Percentiles rank a stretch among this genome's conserved stretches.
phyloP scores from a whole-genome alignment of 2,797 vertebrate genomes.

The Zalophus californianus region DNA sequence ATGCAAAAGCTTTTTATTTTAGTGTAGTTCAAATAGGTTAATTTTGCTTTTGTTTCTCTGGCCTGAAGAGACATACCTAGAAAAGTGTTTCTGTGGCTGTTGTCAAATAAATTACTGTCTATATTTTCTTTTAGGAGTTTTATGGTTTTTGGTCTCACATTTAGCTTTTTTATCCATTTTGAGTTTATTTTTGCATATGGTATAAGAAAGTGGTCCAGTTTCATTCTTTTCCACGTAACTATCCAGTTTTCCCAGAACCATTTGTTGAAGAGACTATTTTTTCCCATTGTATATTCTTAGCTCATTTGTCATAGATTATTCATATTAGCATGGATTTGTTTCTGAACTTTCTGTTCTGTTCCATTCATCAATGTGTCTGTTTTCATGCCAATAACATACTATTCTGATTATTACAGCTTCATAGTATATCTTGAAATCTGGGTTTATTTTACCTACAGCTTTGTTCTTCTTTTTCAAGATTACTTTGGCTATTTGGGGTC shows the following conservation, averaged over 20 bases:
- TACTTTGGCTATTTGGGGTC: neutral
- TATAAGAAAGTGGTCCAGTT: neutral
- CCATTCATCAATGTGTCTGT: neutral
- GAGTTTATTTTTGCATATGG: neutral
- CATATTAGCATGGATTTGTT: neutral
- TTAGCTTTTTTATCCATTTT: neutral
- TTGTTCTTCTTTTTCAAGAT: neutral
- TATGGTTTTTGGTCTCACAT: neutral
- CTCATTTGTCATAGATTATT: neutral
- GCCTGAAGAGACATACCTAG: neutral
- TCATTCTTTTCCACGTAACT: neutral
- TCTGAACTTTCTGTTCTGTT: neutral
- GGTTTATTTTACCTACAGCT: neutral
- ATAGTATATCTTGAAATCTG: neutral
- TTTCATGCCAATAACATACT: neutral
- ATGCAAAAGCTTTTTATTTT: neutral
- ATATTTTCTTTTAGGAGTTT: neutral
- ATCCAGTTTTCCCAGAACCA: neutral
- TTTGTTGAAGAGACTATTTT: neutral
- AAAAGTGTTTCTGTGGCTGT: neutral
- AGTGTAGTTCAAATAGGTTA: neutral
- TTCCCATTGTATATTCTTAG: neutral
- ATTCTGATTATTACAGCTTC: neutral
- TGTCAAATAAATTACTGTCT: neutral
- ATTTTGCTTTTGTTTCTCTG: neutral